Evolutionary conservation across 2,888 invertebrate genomes (phyloP), one percentile per base, ranked within the genome.

Genomic region (Thelaira solivaga): DNA sequence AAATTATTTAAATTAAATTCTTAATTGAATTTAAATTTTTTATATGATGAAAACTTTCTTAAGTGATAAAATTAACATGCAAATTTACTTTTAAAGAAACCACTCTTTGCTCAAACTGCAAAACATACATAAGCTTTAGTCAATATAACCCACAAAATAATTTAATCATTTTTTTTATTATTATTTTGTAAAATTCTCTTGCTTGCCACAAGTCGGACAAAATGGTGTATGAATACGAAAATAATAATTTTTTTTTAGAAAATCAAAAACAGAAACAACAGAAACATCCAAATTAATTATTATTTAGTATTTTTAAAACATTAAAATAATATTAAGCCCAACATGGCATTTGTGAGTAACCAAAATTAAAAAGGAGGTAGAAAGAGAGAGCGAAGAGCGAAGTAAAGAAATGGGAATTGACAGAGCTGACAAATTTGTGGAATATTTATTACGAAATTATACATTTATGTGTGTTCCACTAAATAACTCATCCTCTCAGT

Each of bases 81-180:
- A 34, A 34, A n/a, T n/a, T 34, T 2, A 11, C 2, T 20, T 41
- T 67, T 41, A 1, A 45, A 41, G 34, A 65, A 49, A 57, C 4
- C 55, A 64, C 3, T 36, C 53, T 22, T 41, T 55, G 4, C 18
- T 2, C 3, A 0, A 8, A 10, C 61, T 51, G 61, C 4, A 41
- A 18, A 10, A 53, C 3, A 26, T 16, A 57, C 39, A n/a, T 29
- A 7, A 20, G 34, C 13, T 18, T 59, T 62, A 13, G 16, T 2
- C 67, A 68, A 39, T 26, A 39, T 34, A 22, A 61, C 34, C 74
- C 78, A 61, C 69, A 71, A 71, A 69, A 61, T 74, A 65, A 65
- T 53, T 65, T 69, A 69, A 65, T 64, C 36, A 65, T 74, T 74
- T n/a, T n/a, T n/a, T n/a, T 59, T 18, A 61, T 72, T 62, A 49